Conservation (phyloP, 30 jellyfish, hydroid and myxozoan genomes). For the Calvadosia cruxmelitensis region DNA sequence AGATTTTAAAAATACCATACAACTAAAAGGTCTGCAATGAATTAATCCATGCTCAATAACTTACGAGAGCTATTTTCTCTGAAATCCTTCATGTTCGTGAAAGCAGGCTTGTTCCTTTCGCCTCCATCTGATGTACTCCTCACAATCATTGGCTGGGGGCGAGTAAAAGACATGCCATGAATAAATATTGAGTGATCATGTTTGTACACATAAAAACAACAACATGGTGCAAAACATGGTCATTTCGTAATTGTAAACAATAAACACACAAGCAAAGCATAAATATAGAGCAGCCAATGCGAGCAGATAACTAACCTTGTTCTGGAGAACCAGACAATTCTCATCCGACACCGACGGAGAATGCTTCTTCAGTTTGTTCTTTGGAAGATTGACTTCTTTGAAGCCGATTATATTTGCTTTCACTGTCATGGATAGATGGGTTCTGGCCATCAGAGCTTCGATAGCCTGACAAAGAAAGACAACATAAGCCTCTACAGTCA, state of each 20-base stretch:
- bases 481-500: background rate
- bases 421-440: slow-evolving; percentile 64
- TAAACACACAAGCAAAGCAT: no score
- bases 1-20: no score
- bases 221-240: no score
- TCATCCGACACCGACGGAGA: background rate
- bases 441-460: slow-evolving; percentile 41
- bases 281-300: no score
- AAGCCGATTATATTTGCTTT: slow-evolving; percentile 58
- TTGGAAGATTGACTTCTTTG: slow-evolving; percentile 46
- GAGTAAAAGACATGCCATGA: no score
- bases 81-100: background rate
- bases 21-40: no score
- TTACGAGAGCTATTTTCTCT: background rate
- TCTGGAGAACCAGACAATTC: background rate
- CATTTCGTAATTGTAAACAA: no score
- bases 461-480: slow-evolving; percentile 21
- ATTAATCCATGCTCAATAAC: no score
- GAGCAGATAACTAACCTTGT: background rate
- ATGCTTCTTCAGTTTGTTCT: background rate
- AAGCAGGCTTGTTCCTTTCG: background rate
- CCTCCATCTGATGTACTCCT: background rate
- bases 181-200: no score
- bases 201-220: no score
- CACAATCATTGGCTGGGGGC: background rate